These are phyloP conservation scores for Microtus montanus DNA, from an alignment of 2,113 vertebrate species.

Conservation along the genomic window DNA sequence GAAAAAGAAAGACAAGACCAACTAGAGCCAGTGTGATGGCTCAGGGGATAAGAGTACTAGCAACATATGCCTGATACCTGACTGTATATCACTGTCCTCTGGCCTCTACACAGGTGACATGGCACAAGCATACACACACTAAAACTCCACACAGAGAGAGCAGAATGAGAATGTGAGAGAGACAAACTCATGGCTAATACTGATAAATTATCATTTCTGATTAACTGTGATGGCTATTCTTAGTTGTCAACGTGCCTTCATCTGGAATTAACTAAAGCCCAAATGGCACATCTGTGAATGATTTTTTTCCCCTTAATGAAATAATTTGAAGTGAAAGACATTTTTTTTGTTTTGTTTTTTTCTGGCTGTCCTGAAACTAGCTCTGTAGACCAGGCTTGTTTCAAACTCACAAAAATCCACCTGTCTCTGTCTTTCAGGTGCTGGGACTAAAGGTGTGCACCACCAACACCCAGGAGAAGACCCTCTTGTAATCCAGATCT, in stretches of 20 bases:
- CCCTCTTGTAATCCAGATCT: background rate
- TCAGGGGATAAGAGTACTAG: background rate
- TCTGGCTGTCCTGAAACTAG: background rate
- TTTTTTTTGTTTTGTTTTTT: background rate
- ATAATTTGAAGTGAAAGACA: constrained; percentile 1
- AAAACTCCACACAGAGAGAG: background rate
- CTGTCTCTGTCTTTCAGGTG: background rate
- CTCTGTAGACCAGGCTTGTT: too few species aligned
- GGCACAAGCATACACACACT: background rate
- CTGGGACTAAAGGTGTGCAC: background rate
- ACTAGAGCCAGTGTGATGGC: background rate
- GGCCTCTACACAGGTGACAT: background rate
- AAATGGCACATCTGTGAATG: background rate
- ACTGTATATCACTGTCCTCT: background rate
- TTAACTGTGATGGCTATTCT: background rate
- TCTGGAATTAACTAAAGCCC: background rate
- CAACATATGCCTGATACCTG: background rate
- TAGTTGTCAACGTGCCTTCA: background rate
- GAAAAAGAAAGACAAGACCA: too few species aligned
- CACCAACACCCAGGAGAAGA: background rate
- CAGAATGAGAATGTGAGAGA: background rate
- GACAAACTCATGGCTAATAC: background rate
- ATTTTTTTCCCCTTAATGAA: background rate
- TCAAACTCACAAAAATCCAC: background rate
- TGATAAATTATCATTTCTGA: constrained; percentile 19